These are phyloP conservation scores for Cataglyphis hispanica DNA, from an alignment of 1,140 invertebrate species.

Conservation along the genomic window DNA sequence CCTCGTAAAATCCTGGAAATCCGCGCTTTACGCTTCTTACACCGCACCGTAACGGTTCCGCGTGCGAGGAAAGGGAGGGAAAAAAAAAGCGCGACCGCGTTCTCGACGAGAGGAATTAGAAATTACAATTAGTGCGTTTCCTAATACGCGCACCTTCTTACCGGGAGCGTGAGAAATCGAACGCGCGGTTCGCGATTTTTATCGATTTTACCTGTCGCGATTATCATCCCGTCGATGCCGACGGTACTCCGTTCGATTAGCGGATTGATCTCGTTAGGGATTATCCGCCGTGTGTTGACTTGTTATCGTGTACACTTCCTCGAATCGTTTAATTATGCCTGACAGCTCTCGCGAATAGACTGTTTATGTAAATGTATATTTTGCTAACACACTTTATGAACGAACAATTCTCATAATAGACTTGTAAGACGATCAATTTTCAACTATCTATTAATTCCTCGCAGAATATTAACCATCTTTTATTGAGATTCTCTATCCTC, in stretches of 20 bases:
- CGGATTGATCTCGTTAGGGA: slow-evolving; percentile 64
- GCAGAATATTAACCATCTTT: not conserved
- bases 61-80: not conserved
- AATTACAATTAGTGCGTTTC: slow-evolving; percentile 69
- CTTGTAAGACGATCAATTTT: not conserved
- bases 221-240: slow-evolving; percentile 48
- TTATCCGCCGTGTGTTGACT: not conserved
- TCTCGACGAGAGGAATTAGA: slow-evolving; percentile 58
- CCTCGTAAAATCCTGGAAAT: slow-evolving; percentile 48
- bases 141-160: slow-evolving; percentile 59
- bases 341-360: not conserved
- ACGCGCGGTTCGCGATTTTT: slow-evolving; percentile 60
- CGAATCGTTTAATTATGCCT: not conserved
- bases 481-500: too few species aligned
- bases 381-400: not conserved
- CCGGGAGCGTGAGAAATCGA: slow-evolving; percentile 75
- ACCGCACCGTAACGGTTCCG: slow-evolving; percentile 42
- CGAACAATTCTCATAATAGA: not conserved
- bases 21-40: slow-evolving; percentile 14
- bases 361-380: not conserved
- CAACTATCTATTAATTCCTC: not conserved
- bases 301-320: not conserved
- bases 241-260: slow-evolving; percentile 59
- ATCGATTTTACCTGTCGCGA: slow-evolving; percentile 61
- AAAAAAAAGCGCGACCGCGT: not conserved